Evolutionary conservation across 2,113 vertebrate genomes (phyloP).

Genomic region (Ancistrus triradiatus): DNA sequence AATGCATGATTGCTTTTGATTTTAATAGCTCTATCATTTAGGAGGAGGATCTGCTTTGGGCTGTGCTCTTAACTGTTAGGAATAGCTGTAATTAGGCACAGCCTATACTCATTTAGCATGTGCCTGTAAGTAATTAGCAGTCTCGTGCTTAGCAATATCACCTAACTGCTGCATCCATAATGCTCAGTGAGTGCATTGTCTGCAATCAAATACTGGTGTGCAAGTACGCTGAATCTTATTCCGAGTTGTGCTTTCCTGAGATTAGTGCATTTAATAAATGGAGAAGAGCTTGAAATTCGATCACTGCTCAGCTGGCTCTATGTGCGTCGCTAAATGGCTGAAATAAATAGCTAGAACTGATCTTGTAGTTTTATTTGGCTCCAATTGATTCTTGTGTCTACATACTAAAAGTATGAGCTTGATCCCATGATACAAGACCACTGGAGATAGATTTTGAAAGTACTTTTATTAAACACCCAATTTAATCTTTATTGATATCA

Average conservation of each 20-base stretch:
- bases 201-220: constrained; percentile 16
- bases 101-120: constrained; percentile 47
- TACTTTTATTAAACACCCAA: constrained; percentile 25
- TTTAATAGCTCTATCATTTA: constrained; percentile 49
- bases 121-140: constrained; percentile 48
- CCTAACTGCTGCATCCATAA: constrained; percentile 34
- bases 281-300: constrained; percentile 18
- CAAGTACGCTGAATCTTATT: neutral
- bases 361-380: neutral
- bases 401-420: neutral
- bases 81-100: constrained; percentile 49
- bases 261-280: constrained; percentile 26
- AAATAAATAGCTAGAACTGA: constrained; percentile 3
- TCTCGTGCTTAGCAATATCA: constrained; percentile 38
- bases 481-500: constrained; percentile 27
- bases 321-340: constrained; percentile 1
- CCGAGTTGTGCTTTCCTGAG: constrained; percentile 7
- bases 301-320: constrained; percentile 13
- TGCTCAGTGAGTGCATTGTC: constrained; percentile 32
- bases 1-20: constrained; percentile 46
- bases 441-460: neutral
- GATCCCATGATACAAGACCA: neutral
- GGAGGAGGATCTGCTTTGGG: constrained; percentile 37
- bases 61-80: constrained; percentile 46
- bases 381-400: constrained; percentile 2